Evolutionary conservation across 2,113 vertebrate species (phyloP), one percentile per base, ranked within the genome.

Genomic region (Heterochromis multidens): DNA sequence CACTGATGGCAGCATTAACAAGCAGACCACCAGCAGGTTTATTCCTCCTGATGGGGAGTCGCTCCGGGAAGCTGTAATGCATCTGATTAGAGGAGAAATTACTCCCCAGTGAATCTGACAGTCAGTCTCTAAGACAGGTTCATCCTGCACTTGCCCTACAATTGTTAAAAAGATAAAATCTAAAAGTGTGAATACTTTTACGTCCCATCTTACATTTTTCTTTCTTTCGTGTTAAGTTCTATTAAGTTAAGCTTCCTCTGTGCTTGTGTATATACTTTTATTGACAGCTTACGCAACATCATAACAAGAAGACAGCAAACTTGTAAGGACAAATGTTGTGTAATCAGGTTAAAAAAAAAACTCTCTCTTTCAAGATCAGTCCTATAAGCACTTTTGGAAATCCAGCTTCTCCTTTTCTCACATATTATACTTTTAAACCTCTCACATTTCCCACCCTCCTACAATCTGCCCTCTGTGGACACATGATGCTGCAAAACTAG

Each of bases 61-160:
- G 27, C 27, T 31, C 59, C 16, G 1, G 27, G 59, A 67, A 0
- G n/a, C 37, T 37, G 78, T 62, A 31, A 81, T 61, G 67, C 17
- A 79, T 79, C 92, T 91, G 88, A 91, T 88, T 79, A 54, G 74
- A 49, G 35, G 43, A 81, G 37, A 67, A 58, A 87, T 72, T 13
- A 81, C 62, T 86, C 79, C 74, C 65, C 60, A 81, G 62, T 1
- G 9, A 46, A 61, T 23, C 83, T 86, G 79, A 85, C 80, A 80
- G 19, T 59, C 82, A 65, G 35, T 60, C 33, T 56, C 25, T 23
- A 9, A 6, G 52, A 10, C 19, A 19, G 17, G 17, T 3, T 52
- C 49, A 23, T 4, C 23, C 23, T 40, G 65, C 14, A 4, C 70
- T 14, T 52, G 3, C 25, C 43, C 29, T 1, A 17, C 52, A 81